Conservation (phyloP, 2,113 vertebrate genomes). For the Chloropsis hardwickii region DNA sequence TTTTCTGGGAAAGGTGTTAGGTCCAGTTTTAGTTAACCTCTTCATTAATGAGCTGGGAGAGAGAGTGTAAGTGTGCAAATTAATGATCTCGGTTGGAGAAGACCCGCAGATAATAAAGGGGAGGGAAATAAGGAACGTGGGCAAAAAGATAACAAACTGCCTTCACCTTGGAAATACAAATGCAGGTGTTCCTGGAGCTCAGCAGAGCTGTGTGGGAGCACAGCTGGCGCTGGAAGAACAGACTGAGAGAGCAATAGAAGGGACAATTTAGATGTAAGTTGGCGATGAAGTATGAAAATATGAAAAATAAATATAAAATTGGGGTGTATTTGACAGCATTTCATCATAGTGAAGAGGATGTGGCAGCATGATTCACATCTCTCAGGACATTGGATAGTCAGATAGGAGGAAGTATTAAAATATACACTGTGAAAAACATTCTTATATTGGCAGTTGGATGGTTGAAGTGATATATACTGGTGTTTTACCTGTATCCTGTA, state of each 20-base stretch:
- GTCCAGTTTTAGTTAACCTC: slow-evolving; percentile 43
- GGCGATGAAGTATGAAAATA: background rate
- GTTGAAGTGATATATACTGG: background rate
- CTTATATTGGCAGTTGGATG: background rate
- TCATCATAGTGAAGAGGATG: background rate
- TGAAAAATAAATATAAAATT: background rate
- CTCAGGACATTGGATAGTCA: background rate
- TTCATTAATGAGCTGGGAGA: slow-evolving; percentile 51
- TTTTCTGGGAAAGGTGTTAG: slow-evolving; percentile 32
- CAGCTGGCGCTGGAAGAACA: background rate
- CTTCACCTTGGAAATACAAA: background rate
- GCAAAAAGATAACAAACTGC: background rate
- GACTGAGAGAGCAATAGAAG: background rate
- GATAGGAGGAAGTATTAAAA: background rate
- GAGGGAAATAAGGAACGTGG: background rate
- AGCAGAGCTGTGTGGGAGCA: background rate
- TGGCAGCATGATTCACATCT: background rate
- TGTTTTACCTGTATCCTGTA: background rate
- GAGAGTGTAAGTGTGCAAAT: background rate
- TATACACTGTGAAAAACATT: background rate
- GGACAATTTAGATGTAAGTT: background rate
- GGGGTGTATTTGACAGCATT: background rate
- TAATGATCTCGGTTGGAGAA: background rate
- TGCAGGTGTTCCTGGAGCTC: background rate
- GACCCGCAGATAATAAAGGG: background rate